These are phyloP conservation scores for Pegoplata infirma DNA, from an alignment of 2,888 invertebrate species.

Conservation along the genomic window DNA sequence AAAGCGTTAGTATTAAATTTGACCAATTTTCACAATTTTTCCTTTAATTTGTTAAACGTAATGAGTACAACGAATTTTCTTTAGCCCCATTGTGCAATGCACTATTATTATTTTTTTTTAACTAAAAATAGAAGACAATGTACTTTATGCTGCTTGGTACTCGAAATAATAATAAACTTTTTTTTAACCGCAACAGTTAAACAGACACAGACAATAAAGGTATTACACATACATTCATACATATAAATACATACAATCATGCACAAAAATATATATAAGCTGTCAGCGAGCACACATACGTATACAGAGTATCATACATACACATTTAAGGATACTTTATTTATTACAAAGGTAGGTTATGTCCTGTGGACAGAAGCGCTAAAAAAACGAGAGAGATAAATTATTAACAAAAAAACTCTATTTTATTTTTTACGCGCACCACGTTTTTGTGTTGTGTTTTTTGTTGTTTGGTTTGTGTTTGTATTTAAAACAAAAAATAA, in stretches of 20 bases:
- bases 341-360: constrained; percentile 73
- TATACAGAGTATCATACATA: no score
- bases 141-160: not conserved
- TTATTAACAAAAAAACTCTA: not conserved
- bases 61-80: no score
- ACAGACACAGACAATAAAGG: constrained; percentile 53
- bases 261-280: not conserved
- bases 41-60: no score
- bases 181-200: constrained; percentile 71
- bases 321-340: constrained; percentile 67
- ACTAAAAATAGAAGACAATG: not conserved
- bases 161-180: constrained; percentile 3
- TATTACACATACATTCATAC: constrained; percentile 52
- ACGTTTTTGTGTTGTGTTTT: constrained; percentile 42
- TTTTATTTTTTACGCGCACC: constrained; percentile 56
- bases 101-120: no score
- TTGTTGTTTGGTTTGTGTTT: constrained; percentile 22
- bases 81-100: no score
- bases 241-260: constrained; percentile 34
- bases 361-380: constrained; percentile 58
- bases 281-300: no score
- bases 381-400: constrained; percentile 18
- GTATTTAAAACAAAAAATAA: constrained; percentile 32
- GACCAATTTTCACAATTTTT: no score
- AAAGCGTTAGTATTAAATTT: no score